phyloP scores from a whole-genome alignment of 2,797 vertebrate species.

The Tachyglossus aculeatus region DNA sequence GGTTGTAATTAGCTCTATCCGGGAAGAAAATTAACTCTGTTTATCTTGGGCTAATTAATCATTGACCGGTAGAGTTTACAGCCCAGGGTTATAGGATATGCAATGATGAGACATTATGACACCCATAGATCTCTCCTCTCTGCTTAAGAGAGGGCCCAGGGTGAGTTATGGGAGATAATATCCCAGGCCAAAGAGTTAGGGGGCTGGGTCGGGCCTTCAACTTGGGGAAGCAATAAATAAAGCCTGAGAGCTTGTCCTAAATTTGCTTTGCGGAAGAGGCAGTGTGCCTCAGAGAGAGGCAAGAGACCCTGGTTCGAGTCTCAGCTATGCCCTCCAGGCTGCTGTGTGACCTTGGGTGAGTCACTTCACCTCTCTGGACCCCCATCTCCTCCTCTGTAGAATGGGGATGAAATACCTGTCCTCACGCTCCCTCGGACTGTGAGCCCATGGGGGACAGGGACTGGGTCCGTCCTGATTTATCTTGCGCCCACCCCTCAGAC shows the following conservation, averaged over 20 bases:
- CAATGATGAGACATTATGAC: constrained; percentile 45
- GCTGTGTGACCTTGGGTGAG: no score
- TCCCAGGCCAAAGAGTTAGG: constrained; percentile 22
- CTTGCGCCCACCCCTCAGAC: no score
- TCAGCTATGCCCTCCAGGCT: no score
- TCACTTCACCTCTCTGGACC: not conserved
- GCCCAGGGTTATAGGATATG: constrained; percentile 48
- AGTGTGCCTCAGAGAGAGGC: no score
- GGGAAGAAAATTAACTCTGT: constrained; percentile 79
- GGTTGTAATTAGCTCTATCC: constrained; percentile 77
- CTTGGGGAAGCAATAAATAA: constrained; percentile 57
- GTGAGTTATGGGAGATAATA: constrained; percentile 56
- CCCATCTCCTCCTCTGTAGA: not conserved
- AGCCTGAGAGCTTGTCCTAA: constrained; percentile 16
- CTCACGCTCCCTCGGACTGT: no score
- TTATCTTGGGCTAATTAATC: constrained; percentile 80
- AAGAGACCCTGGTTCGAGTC: no score
- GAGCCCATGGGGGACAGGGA: no score
- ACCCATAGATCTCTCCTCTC: constrained; percentile 33
- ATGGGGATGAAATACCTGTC: no score
- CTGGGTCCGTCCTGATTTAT: no score
- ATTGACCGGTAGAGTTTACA: constrained; percentile 62
- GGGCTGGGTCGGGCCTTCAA: constrained; percentile 28
- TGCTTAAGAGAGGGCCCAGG: constrained; percentile 51
- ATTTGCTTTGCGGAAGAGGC: not conserved